Evolutionary conservation across 2,797 vertebrate genomes (phyloP), one percentile per base, ranked within the genome.

Genomic region (Halcyon badia): DNA sequence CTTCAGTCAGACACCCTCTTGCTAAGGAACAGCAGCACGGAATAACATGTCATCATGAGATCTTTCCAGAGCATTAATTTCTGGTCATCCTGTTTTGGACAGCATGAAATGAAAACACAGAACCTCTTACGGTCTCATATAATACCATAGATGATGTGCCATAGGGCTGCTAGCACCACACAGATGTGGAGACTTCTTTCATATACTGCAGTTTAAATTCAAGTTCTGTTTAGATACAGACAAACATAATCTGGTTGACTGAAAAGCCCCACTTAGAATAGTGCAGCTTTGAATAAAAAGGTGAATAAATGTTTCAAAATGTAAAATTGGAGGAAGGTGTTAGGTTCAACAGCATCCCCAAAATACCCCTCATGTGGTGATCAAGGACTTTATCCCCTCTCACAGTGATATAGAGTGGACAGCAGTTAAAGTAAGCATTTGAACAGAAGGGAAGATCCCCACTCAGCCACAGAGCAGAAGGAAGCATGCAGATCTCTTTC

Each of bases 141-240:
- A 13, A 54, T 44, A 13, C 6, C 28, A n/a, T 5, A 54, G 41
- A 11, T 70, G 72, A 86, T 5, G 10, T 62, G 13, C 37, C 1
- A 1, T 4, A 33, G 22, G 28, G 6, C 66, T 85, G 65, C 44
- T 69, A n/a, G 21, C 66, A 64, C 35, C 12, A 52, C 0, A 0
- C 9, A 52, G 35, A 21, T 52, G 13, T 48, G 54, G 37, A 71
- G 24, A 22, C 8, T 49, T 46, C 37, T 62, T 78, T 80, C 54
- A 69, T 25, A 15, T 10, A 25, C 26, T 54, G 35, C 25, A 65
- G 8, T 62, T 88, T 64, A 49, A 83, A 66, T 66, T 78, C 42
- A 76, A 70, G 4, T 3, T 31, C 25, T 69, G 4, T 61, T 88
- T 70, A 37, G 13, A 35, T 49, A 37, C 0, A 71, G 35, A 25